These are phyloP conservation scores for Hemibagrus wyckioides DNA, from an alignment of 2,113 vertebrate genomes.

Conservation along the genomic window DNA sequence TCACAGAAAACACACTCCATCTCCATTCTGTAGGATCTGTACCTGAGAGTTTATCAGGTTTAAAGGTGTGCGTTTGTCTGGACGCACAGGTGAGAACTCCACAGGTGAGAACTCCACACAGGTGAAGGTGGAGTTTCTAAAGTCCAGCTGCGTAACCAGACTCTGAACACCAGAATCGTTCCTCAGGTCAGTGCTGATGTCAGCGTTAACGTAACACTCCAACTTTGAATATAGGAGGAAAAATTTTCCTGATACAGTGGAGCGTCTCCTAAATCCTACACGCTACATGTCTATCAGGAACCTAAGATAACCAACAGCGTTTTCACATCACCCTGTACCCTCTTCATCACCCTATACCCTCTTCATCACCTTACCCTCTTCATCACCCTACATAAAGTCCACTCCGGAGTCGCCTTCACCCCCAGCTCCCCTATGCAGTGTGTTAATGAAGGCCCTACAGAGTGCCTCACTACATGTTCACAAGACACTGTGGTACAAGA, in stretches of 20 bases:
- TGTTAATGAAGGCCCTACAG: neutral
- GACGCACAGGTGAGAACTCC: neutral
- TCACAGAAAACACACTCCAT: neutral
- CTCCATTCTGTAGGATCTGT: neutral
- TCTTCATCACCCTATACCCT: too few species aligned
- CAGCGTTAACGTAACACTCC: too few species aligned
- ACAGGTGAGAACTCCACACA: too few species aligned
- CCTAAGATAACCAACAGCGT: neutral
- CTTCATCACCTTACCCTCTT: too few species aligned
- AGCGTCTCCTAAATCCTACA: neutral
- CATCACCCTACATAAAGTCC: neutral
- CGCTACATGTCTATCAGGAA: neutral
- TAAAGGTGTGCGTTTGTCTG: neutral
- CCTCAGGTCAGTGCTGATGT: neutral
- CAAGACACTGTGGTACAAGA: neutral
- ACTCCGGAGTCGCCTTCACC: too few species aligned
- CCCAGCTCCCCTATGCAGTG: neutral
- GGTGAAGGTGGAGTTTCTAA: neutral
- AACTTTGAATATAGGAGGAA: too few species aligned
- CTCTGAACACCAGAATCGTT: neutral
- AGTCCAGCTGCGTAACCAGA: neutral
- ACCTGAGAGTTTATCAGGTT: neutral
- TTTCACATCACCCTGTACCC: too few species aligned
- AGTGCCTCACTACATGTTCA: neutral
- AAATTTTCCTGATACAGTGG: too few species aligned